These are phyloP conservation scores for Ferrisia virgata DNA, from an alignment of 2,888 invertebrate genomes.

Conservation along the genomic window DNA sequence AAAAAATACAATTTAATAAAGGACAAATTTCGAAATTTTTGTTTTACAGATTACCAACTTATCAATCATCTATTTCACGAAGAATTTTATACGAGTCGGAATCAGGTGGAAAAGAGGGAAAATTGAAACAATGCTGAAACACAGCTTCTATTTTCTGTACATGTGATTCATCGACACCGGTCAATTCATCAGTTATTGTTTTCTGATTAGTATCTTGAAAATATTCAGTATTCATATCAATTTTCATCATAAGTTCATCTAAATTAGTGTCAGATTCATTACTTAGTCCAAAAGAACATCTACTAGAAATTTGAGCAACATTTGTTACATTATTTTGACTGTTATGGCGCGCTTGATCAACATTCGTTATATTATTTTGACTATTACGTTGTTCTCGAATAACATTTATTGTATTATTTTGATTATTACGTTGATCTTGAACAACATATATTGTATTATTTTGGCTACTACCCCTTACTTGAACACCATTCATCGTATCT, in stretches of 20 bases:
- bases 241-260: slow-evolving; percentile 4
- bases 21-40: neutral
- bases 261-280: slow-evolving; percentile 1
- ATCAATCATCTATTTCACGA: neutral
- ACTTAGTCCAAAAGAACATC: neutral
- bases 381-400: neutral
- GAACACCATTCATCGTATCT: neutral
- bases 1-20: neutral
- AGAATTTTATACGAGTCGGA: neutral
- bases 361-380: neutral
- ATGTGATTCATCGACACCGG: neutral
- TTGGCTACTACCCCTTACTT: neutral
- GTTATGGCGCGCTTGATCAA: neutral
- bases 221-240: slow-evolving; percentile 32
- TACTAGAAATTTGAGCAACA: neutral
- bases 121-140: neutral
- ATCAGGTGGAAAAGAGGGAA: neutral
- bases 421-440: neutral
- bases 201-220: slow-evolving; percentile 1
- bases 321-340: neutral
- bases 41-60: neutral
- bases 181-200: neutral
- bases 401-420: neutral
- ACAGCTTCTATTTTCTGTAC: neutral
- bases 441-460: neutral